Conservation (phyloP, 2,888 invertebrate species). For the Arenicola marina region DNA sequence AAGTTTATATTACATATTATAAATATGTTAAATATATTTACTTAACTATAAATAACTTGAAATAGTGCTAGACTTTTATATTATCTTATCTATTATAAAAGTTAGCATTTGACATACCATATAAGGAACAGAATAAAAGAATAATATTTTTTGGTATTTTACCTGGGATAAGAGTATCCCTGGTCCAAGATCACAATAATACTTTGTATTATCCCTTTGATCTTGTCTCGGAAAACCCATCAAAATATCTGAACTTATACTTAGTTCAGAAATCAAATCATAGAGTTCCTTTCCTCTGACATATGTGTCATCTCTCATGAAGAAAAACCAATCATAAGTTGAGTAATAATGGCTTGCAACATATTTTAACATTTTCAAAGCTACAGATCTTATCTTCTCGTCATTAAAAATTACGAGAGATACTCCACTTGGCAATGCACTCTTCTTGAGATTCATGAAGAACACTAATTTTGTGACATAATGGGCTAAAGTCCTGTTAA, state of each 20-base stretch:
- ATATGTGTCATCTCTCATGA: conserved; percentile 83
- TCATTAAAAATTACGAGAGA: conserved; percentile 85
- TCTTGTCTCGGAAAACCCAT: conserved; percentile 69
- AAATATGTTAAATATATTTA: neutral
- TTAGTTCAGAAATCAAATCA: conserved; percentile 75
- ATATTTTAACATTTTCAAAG: conserved; percentile 87
- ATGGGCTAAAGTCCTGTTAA: conserved; percentile 87
- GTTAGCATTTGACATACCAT: too few relatives aligned
- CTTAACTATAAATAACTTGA: neutral
- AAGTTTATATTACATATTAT: neutral
- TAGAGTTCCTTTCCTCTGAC: conserved; percentile 79
- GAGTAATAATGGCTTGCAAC: conserved; percentile 86
- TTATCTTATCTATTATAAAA: too few relatives aligned
- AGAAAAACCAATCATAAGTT: conserved; percentile 90
- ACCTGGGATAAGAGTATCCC: conserved; percentile 84
- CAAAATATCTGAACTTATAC: conserved; percentile 83
- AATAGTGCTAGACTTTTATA: neutral
- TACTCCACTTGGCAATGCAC: conserved; percentile 41
- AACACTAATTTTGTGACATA: conserved; percentile 82
- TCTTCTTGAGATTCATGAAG: conserved; percentile 67
- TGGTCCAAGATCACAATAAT: conserved; percentile 69
- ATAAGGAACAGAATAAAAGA: too few relatives aligned
- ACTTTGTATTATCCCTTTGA: conserved; percentile 30
- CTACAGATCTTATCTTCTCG: conserved; percentile 74
- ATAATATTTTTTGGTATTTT: too few relatives aligned